phyloP scores from a whole-genome alignment of 64 coral and sea anemone species.

The Pocillopora damicornis region DNA sequence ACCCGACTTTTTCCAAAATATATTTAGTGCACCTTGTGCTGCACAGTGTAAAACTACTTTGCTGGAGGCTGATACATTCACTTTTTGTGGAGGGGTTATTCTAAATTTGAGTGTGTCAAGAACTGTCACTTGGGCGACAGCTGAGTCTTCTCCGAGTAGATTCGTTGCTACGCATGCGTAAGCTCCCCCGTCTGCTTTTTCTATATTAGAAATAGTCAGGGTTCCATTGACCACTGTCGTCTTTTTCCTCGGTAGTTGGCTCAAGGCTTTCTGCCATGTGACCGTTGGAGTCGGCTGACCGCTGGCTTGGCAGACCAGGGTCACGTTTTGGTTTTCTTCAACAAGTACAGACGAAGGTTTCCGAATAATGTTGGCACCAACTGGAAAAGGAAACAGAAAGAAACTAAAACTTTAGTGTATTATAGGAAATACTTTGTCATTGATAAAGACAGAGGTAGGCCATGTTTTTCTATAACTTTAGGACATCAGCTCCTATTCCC shows the following conservation, averaged over 20 bases:
- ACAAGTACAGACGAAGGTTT: conserved; percentile 12
- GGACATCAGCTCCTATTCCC: too few species aligned
- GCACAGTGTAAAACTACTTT: background rate
- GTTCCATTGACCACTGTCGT: background rate
- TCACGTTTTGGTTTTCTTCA: conserved; percentile 30
- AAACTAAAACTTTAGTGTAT: background rate
- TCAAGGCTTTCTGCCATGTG: conserved; percentile 16
- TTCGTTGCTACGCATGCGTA: conserved; percentile 28
- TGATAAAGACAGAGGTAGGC: too few species aligned
- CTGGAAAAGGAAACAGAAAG: background rate
- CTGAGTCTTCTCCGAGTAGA: conserved; percentile 7
- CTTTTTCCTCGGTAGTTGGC: background rate
- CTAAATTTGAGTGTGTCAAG: conserved; percentile 18
- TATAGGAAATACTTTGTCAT: too few species aligned
- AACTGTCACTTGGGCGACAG: background rate
- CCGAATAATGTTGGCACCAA: background rate
- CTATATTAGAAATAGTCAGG: background rate
- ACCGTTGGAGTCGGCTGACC: conserved; percentile 20
- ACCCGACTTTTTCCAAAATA: background rate
- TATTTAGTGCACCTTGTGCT: conserved; percentile 4
- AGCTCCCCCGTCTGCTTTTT: background rate
- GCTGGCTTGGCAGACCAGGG: background rate
- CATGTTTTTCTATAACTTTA: too few species aligned
- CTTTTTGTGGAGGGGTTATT: background rate
- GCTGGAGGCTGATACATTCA: background rate